Base-by-base conservation (phyloP, 1,140 invertebrate species). In the Pissodes strobi region DNA sequence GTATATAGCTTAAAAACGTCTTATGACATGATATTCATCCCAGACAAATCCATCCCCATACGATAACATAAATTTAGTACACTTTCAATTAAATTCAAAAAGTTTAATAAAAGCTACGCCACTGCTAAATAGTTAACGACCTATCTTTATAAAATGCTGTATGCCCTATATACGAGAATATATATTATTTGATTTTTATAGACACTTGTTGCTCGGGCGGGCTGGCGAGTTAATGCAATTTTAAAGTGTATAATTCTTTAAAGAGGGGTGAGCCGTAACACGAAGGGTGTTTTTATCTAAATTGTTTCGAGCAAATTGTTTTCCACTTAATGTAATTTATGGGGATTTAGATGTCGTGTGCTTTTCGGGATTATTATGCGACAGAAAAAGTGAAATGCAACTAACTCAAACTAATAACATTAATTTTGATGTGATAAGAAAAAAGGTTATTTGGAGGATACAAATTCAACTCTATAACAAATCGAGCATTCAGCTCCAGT, bases 161-260 rank as follows among this genome's bases (percentile, higher is more conserved):
- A 39, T 64, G 64, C 61, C 64, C 68, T 37, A 25, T n/a, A 52
- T 22, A 49, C 13, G 22, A 12, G 37, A 34, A 30, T 39, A 45
- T 53, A 45, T 52, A 62, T 62, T 62, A 72, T 73, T 69, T 69
- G 72, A 73, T 73, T 73, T 73, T 73, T 72, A 73, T 73, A 61
- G 72, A 70, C 68, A 73, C 72, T 73, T 73, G 72, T 73, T 73
- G 72, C 72, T 67, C 12, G 9, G 43, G 6, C 41, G 8, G 27
- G 48, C 37, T 46, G 34, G 27, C 45, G 52, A 61, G 59, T 67
- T 64, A 69, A 69, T 69, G 53, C 65, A 69, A 69, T 67, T 69
- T 69, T 67, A 67, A 67, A 64, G 58, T 64, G 56, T 55, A 62
- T 67, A 64, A 69, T 69, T 69, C 68, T 69, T 66, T 64, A 69